Base-by-base conservation (phyloP, 92 coral and sea anemone species). In the Chrysogorgia sp. region DNA sequence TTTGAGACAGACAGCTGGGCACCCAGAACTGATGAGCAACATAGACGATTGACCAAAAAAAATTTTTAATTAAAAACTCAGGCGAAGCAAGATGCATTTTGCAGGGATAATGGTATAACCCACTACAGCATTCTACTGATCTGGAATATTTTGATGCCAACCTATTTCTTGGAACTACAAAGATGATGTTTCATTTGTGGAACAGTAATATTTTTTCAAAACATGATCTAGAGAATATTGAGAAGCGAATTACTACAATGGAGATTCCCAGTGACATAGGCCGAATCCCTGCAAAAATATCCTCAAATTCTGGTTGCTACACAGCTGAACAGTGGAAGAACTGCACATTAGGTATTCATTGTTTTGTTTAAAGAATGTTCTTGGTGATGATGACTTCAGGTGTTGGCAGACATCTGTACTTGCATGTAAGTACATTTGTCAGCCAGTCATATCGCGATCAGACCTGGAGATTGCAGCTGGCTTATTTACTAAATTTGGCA, bases 221-320 rank as follows among this genome's bases (percentile, higher is more conserved):
- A 24, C 29, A 63, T n/a, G 43, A 63, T 15, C 45, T 63, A 30
- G 45, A 63, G 33, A 29, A 12, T 14, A 63, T 63, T 43, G 86
- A 90, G 61, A 71, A 84, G 25, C 43, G 85, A 63, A 81, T 77
- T 22, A 60, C 64, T 10, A 29, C 61, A 49, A 60, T 88, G 57
- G 88, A 90, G 21, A 83, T 90, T 40, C 86, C 90, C 22, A 72
- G 63, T 55, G 83, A 85, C 58, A 72, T 88, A 47, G 91, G 96
- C 13, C 71, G 88, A 58, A 77, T 90, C 9, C 96, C 96, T n/a
- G 58, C 40, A 57, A 61, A 66, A 55, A 90, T 90, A 63, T 28
- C 85, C n/a, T 59, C 79, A 28, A 90, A 90, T 37, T 72, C 69
- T 79, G 91, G 96, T 19, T 87, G 86, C 10, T 90, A 84, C 50